Evolutionary conservation across 2,888 invertebrate genomes (phyloP), one percentile per base, ranked within the genome.

Genomic region (Phortica magna): DNA sequence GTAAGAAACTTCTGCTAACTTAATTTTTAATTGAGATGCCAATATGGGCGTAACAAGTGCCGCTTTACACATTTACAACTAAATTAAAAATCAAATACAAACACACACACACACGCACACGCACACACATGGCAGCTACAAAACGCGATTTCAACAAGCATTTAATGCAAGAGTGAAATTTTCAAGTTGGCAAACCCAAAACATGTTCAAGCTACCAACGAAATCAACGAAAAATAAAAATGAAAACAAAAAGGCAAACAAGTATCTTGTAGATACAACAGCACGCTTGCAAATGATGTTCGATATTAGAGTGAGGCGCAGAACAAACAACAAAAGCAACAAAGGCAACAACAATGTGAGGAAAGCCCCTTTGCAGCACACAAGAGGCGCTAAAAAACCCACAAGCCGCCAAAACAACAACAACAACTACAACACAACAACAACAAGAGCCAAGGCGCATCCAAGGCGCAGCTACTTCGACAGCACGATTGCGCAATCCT

Each of bases 41-140:
- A 88, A 88, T 89, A 83, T 88, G 89, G 90, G 90, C 90, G 90
- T 90, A 83, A 83, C 89, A 84, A 81, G 78, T 84, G 85, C 83
- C 83, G 87, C 85, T 90, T 90, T 90, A 89, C 90, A 90, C 89
- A 89, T 89, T 90, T 90, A 90, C 90, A 90, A 89, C 89, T 89
- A 89, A 89, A 89, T 89, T 89, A 84, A 87, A 89, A 88, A 79
- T 61, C 76, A 80, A 78, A 78, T 19, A 70, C 61, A 41, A 59
- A 65, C 42, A 64, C 67, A 39, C 17, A 53, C 55, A 19, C 65
- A 74, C 6, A 41, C 31, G 14, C 14, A 41, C 14, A 41, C 65
- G 7, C 39, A 9, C 39, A 65, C 53, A n/a, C 14, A 43, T 70
- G 22, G 48, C 68, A 48, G 19, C 17, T 55, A 53, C 81, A 85